These are phyloP conservation scores for Pseudorhiza aurosa DNA, from an alignment of 30 jellyfish, hydroid and myxozoan genomes.

Conservation along the genomic window DNA sequence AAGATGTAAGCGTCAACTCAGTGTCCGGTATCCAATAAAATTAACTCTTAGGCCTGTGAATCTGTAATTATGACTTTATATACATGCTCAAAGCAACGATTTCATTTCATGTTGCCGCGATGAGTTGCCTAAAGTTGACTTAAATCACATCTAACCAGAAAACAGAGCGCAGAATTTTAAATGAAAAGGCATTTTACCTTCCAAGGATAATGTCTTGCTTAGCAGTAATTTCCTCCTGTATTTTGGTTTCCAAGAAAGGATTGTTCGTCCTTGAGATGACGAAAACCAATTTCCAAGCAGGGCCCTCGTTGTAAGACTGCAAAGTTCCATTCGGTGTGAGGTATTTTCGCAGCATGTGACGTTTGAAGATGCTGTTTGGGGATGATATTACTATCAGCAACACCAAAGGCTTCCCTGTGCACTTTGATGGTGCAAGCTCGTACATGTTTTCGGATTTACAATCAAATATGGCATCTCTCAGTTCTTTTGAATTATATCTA, in stretches of 20 bases:
- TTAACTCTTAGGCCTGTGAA: too few species aligned
- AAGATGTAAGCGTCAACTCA: too few species aligned
- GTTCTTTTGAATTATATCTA: background rate
- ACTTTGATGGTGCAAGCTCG: conserved; percentile 19
- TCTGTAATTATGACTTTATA: too few species aligned
- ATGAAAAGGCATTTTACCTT: conserved; percentile 27
- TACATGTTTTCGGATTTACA: conserved; percentile 8
- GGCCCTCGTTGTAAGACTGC: conserved; percentile 9
- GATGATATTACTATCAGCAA: conserved; percentile 34
- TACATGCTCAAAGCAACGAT: too few species aligned
- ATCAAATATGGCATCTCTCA: conserved; percentile 5
- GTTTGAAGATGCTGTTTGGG: conserved; percentile 27
- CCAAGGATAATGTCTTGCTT: conserved; percentile 29
- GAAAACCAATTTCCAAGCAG: conserved; percentile 45
- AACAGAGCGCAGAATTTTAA: too few species aligned
- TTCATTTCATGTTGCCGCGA: too few species aligned
- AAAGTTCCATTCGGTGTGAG: background rate
- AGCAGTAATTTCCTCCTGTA: conserved; percentile 8
- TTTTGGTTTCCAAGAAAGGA: conserved; percentile 21
- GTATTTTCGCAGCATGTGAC: conserved; percentile 22
- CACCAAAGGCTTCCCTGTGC: conserved; percentile 30
- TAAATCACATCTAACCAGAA: too few species aligned
- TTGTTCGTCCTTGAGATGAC: conserved; percentile 51
- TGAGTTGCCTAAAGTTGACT: too few species aligned
- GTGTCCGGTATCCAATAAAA: too few species aligned